Conservation (phyloP, 2,113 vertebrate species). For the Gadus chalcogrammus region DNA sequence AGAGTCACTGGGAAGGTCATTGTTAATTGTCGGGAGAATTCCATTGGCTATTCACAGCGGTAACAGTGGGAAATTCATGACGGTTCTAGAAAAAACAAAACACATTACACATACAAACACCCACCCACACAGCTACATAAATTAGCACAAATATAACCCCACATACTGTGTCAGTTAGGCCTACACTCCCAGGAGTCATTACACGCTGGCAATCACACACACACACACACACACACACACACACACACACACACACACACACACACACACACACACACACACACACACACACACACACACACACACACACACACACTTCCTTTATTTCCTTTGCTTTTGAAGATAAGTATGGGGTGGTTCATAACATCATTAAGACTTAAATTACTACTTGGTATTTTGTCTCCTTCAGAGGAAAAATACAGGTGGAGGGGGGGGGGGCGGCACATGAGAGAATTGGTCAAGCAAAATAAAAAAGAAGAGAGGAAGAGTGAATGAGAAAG, state of each 20-base stretch:
- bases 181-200: background rate
- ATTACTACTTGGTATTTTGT: slow-evolving; percentile 43
- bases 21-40: slow-evolving; percentile 49
- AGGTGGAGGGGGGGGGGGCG: background rate
- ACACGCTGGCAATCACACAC: background rate
- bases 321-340: slow-evolving; percentile 44
- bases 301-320: slow-evolving; percentile 22
- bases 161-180: background rate
- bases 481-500: background rate
- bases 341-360: slow-evolving; percentile 54
- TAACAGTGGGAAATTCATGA: slow-evolving; percentile 59
- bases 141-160: background rate
- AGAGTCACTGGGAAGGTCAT: slow-evolving; percentile 49
- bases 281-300: slow-evolving; percentile 7
- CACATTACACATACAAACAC: slow-evolving; percentile 19
- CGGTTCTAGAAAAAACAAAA: slow-evolving; percentile 57
- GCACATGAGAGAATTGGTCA: background rate
- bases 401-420: slow-evolving; percentile 27
- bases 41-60: slow-evolving; percentile 49
- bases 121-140: slow-evolving; percentile 15
- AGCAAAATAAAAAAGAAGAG: background rate
- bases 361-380: slow-evolving; percentile 47
- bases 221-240: background rate
- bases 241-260: background rate
- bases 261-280: slow-evolving; percentile 4